These are phyloP conservation scores for Lypha dubia DNA, from an alignment of 2,888 invertebrate genomes.

Conservation along the genomic window DNA sequence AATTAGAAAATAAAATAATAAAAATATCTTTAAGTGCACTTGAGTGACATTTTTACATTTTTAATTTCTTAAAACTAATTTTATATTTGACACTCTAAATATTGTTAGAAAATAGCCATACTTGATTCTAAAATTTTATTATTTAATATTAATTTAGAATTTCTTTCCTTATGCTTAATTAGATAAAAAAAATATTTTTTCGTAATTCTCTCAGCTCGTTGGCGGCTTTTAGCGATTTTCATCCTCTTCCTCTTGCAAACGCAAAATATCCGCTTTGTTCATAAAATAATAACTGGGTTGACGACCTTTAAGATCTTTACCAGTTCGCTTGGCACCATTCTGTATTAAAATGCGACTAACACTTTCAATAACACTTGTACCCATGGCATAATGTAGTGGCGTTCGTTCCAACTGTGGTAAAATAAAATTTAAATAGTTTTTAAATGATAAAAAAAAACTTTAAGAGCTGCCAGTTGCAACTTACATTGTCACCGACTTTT, in stretches of 20 bases:
- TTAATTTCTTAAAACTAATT: slow-evolving; percentile 16
- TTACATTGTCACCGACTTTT: slow-evolving; percentile 93
- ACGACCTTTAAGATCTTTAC: slow-evolving; percentile 94
- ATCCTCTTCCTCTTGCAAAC: slow-evolving; percentile 93
- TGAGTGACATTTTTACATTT: background rate
- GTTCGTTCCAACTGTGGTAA: slow-evolving; percentile 92
- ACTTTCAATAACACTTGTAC: slow-evolving; percentile 91
- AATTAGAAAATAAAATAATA: background rate
- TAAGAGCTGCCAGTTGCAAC: slow-evolving; percentile 75
- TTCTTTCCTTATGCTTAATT: slow-evolving; percentile 30
- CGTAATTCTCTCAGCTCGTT: background rate
- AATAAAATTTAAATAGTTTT: background rate
- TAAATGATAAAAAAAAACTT: background rate
- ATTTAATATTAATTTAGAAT: slow-evolving; percentile 8
- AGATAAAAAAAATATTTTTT: slow-evolving; percentile 39
- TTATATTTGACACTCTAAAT: slow-evolving; percentile 59
- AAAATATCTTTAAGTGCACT: slow-evolving; percentile 41
- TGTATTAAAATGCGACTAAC: slow-evolving; percentile 91
- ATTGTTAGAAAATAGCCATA: slow-evolving; percentile 28
- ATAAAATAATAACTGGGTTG: slow-evolving; percentile 96
- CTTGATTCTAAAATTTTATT: background rate
- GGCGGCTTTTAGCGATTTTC: slow-evolving; percentile 78
- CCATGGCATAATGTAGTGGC: slow-evolving; percentile 95
- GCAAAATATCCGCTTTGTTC: slow-evolving; percentile 94
- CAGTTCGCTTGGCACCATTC: slow-evolving; percentile 91